phyloP scores from a whole-genome alignment of 2,113 vertebrate species.

The Pagrus major region DNA sequence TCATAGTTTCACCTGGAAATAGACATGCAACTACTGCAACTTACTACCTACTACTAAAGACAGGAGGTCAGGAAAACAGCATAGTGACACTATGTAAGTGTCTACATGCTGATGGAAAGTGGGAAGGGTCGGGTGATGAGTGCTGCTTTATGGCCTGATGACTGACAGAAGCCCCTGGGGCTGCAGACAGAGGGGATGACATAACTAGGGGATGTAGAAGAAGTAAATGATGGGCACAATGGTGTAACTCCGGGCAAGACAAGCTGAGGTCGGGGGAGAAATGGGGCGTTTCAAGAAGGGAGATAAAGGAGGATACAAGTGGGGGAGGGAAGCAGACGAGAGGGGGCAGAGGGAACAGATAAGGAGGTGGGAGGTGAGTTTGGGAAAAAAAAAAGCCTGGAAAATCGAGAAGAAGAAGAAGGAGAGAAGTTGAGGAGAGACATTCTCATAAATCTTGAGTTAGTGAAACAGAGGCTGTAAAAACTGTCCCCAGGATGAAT shows the following conservation, averaged over 20 bases:
- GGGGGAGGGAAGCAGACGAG: slow-evolving; percentile 17
- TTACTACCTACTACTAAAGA: neutral
- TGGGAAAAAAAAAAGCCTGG: neutral
- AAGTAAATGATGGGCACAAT: slow-evolving; percentile 42
- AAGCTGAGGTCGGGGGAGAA: slow-evolving; percentile 11
- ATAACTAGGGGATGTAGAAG: slow-evolving; percentile 51
- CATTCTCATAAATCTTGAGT: slow-evolving; percentile 50
- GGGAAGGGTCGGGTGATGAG: slow-evolving; percentile 50
- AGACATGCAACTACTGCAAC: slow-evolving; percentile 34
- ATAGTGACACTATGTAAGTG: slow-evolving; percentile 1
- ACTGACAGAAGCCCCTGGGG: slow-evolving; percentile 60
- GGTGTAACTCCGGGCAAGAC: slow-evolving; percentile 46
- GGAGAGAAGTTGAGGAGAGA: slow-evolving; percentile 5
- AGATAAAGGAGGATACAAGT: slow-evolving; percentile 33
- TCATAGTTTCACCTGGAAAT: slow-evolving; percentile 36
- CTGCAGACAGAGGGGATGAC: slow-evolving; percentile 66
- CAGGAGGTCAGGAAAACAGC: slow-evolving; percentile 19
- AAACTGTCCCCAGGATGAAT: slow-evolving; percentile 41
- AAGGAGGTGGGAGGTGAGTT: slow-evolving; percentile 47
- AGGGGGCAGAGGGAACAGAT: slow-evolving; percentile 36
- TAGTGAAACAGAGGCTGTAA: slow-evolving; percentile 46
- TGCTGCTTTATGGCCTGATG: slow-evolving; percentile 58
- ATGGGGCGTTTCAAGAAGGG: slow-evolving; percentile 15
- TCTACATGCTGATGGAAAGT: slow-evolving; percentile 60
- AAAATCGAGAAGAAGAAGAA: slow-evolving; percentile 39